Percentiles rank a stretch among this genome's conserved stretches.
Conservation (phyloP, 1,140 invertebrate genomes). For the Drosophila watanabei region DNA sequence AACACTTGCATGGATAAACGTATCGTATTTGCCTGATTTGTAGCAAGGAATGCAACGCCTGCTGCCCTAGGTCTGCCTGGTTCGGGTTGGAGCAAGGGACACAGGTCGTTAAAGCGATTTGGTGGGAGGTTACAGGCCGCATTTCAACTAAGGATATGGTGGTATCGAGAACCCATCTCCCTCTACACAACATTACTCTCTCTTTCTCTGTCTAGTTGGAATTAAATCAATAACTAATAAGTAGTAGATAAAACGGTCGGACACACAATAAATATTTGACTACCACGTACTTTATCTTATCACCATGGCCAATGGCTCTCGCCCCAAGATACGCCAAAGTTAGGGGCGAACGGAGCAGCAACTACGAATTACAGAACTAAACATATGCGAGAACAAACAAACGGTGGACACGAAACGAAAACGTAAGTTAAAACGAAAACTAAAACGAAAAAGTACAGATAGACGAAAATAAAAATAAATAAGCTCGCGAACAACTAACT, state of each 20-base stretch:
- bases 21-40: not conserved
- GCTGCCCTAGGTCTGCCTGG: not conserved
- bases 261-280: constrained; percentile 30
- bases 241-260: constrained; percentile 1
- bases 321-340: not conserved
- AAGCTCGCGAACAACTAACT: constrained; percentile 5
- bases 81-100: constrained; percentile 11
- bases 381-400: not conserved
- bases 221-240: constrained; percentile 27
- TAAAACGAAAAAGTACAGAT: not conserved
- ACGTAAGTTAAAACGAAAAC: not conserved
- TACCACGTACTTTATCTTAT: constrained; percentile 21
- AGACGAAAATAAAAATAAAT: constrained; percentile 14
- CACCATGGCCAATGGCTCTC: constrained; percentile 27
- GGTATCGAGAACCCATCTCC: not conserved
- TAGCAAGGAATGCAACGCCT: not conserved
- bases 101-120: constrained; percentile 16
- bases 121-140: constrained; percentile 13
- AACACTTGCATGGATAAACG: not conserved
- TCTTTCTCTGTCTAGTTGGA: constrained; percentile 4
- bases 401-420: constrained; percentile 1
- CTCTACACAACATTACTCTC: not conserved
- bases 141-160: constrained; percentile 10
- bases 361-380: not conserved
- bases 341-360: not conserved